Evolutionary conservation across 2,113 vertebrate genomes (phyloP), one percentile per base, ranked within the genome.

Genomic region (Ochotona curzoniae): DNA sequence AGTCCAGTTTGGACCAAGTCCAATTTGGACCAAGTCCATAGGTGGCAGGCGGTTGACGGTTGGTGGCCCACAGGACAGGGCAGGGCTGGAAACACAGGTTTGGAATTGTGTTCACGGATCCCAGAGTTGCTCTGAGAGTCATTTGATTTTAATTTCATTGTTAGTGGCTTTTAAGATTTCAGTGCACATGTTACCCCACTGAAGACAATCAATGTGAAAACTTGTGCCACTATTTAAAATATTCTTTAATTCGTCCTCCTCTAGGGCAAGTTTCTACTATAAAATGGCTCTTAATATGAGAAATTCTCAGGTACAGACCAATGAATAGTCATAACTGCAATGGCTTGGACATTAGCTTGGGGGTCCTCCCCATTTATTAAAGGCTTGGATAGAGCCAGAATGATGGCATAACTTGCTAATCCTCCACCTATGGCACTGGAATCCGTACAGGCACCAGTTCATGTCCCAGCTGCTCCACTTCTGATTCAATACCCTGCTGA

Each of bases 151-250:
- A 44, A 80, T 85, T 84, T 90, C 18, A 92, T 14, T 61, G 89
- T 10, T 83, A 83, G 85, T 78, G 47, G 10, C 18, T 89, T 93
- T 78, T 81, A 67, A 5, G 67, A 30, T 85, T 88, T 75, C 67
- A 87, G 82, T 57, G 18, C 70, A 82, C 70, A 73, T 71, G 90
- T 93, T 89, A 94, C 73, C 71, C 78, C 64, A 35, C 2, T 82
- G 23, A 71, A 88, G 44, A 67, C 10, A 26, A 87, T 60, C 73
- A 49, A 2, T 61, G 79, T 51, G 4, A 93, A 96, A 92, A 28
- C 2, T 23, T 61, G 17, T 49, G 30, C 25, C 69, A 7, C 0
- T 61, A 38, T 44, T 73, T 73, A 14, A 84, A 79, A 75, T 76
- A 71, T 69, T 69, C 38, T 57, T 70, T 85, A 74, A 86, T 54